Evolutionary conservation across 2,113 vertebrate species (phyloP).

Genomic region (Mohoua ochrocephala): DNA sequence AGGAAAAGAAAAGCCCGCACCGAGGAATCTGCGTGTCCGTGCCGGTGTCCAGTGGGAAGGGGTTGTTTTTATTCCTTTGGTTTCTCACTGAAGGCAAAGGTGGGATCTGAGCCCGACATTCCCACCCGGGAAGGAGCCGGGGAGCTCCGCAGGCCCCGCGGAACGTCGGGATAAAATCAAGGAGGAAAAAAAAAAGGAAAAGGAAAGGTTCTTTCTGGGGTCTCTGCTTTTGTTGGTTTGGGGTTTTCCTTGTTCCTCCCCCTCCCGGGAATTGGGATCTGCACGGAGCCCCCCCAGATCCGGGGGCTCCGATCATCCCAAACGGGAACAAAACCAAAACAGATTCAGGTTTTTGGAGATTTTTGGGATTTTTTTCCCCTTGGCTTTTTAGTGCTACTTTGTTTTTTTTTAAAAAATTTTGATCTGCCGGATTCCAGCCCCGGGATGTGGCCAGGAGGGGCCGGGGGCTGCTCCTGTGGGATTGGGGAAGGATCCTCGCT

Average conservation of each 20-base stretch:
- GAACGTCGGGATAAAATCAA: neutral
- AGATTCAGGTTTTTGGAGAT: neutral
- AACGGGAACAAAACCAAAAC: neutral
- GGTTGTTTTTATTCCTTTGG: conserved; percentile 62
- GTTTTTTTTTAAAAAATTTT: too few species aligned
- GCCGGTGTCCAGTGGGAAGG: neutral
- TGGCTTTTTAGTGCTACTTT: neutral
- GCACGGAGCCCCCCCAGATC: neutral
- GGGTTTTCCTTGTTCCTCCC: neutral
- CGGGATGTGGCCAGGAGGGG: accelerated
- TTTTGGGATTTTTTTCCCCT: neutral
- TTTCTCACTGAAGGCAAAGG: conserved; percentile 74
- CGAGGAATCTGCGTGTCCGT: neutral
- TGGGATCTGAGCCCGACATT: neutral
- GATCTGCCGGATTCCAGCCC: neutral
- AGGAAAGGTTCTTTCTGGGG: neutral
- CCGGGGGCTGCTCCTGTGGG: neutral
- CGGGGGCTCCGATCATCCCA: neutral
- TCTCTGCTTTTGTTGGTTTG: neutral
- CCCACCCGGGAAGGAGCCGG: neutral
- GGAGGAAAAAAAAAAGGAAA: neutral
- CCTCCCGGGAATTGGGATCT: neutral
- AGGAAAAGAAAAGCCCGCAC: neutral
- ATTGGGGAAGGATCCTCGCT: neutral
- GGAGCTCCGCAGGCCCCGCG: neutral